A percentile compares a stretch with the other conserved stretches of the same genome.
These are phyloP conservation scores for Enoplosus armatus DNA, from an alignment of 2,797 vertebrate species.

Conservation along the genomic window DNA sequence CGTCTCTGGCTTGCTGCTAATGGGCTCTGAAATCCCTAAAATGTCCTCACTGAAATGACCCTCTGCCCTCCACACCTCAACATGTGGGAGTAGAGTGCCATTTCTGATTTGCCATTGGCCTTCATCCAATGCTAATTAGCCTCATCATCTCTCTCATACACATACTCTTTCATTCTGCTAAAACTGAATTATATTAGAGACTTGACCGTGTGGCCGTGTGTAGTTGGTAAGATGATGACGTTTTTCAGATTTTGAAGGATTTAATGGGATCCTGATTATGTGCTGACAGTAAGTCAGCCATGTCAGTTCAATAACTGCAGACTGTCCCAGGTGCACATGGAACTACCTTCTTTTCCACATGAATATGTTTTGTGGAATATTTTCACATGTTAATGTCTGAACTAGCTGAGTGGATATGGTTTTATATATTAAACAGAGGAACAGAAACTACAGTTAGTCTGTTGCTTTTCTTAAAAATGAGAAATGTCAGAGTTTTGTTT, in stretches of 20 bases:
- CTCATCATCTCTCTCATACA: constrained; percentile 30
- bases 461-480: no score
- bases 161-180: no score
- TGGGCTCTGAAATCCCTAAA: constrained; percentile 33
- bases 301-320: background rate
- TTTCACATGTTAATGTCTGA: no score
- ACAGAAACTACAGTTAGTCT: no score
- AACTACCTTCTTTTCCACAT: background rate
- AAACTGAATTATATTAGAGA: background rate
- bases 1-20: constrained; percentile 73
- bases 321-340: background rate
- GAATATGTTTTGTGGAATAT: background rate
- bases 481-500: no score
- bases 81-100: constrained; percentile 22
- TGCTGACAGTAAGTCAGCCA: background rate
- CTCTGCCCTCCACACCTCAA: constrained; percentile 4
- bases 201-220: no score
- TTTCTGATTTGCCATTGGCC: constrained; percentile 47
- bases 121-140: constrained; percentile 62
- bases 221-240: no score
- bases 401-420: no score
- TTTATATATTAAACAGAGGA: no score
- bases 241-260: no score
- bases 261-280: no score
- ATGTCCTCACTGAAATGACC: constrained; percentile 42